phyloP scores from a whole-genome alignment of 2,113 vertebrate genomes.

The Apeltes quadracus region DNA sequence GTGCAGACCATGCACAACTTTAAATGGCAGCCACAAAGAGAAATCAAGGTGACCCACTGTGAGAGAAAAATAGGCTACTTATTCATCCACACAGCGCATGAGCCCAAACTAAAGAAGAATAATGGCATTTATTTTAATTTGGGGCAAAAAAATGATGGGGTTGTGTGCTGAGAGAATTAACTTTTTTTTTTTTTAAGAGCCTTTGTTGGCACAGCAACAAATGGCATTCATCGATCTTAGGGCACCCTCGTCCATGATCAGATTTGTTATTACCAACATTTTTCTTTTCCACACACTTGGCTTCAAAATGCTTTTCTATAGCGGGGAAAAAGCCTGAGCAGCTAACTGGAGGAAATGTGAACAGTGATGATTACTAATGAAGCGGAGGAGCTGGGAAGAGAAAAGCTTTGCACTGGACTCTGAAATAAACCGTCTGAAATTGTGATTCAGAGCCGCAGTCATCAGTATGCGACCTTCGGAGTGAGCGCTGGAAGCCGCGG shows the following conservation, averaged over 20 bases:
- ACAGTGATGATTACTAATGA: conserved; percentile 60
- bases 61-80: conserved; percentile 30
- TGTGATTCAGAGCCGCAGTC: conserved; percentile 22
- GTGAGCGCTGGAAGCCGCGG: conserved; percentile 11
- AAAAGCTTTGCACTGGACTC: conserved; percentile 37
- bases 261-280: conserved; percentile 53
- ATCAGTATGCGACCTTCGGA: conserved; percentile 9
- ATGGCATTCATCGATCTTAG: conserved; percentile 51
- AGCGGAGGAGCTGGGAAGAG: conserved; percentile 15
- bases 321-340: conserved; percentile 9
- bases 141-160: conserved; percentile 25
- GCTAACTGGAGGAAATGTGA: conserved; percentile 34
- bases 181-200: neutral
- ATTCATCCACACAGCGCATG: conserved; percentile 37
- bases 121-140: conserved; percentile 56
- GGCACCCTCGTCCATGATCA: conserved; percentile 26
- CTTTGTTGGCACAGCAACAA: conserved; percentile 40
- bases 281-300: conserved; percentile 38
- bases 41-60: conserved; percentile 28
- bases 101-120: conserved; percentile 48
- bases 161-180: conserved; percentile 30
- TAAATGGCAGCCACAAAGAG: conserved; percentile 12
- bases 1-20: conserved; percentile 21
- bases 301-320: conserved; percentile 19
- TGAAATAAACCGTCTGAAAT: conserved; percentile 37